Evolutionary conservation across 2,797 vertebrate species (phyloP), one percentile per base, ranked within the genome.

Genomic region (Eulemur coronatus): DNA sequence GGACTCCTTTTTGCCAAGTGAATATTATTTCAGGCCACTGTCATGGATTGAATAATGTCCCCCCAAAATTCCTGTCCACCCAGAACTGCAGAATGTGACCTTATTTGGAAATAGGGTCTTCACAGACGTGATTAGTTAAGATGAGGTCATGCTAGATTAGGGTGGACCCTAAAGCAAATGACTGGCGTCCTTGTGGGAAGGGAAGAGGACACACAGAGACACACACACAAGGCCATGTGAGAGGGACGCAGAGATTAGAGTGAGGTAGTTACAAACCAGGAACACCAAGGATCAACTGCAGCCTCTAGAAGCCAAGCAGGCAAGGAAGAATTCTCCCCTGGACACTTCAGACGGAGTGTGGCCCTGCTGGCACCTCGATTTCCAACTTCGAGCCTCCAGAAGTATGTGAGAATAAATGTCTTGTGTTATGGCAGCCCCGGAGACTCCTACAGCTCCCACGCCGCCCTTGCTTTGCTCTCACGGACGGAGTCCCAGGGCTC

Each of bases 401-500:
- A 6, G 24, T 2, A 0, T 1, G 0, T 15, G 8, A 48, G 22
- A 35, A 61, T 4, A 14, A 1, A 5, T 9, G 3, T 33, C n/a
- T 46, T 57, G 22, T 30, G 59, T 57, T 5, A 28, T 20, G 7
- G 35, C 86, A 86, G 35, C 55, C 55, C 35, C 8, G 76, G 17
- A 67, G 26, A 41, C 24, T 11, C 33, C 15, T 2, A 5, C 24
- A 2, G 33, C 10, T 61, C 38, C 35, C 4, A 0, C 0, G 14
- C 20, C 1, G 1, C 5, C 2, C 12, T 14, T 4, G 26, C 14
- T 22, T 43, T 48, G 5, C 22, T 17, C 10, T 43, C 14, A 9
- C 11, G 35, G 4, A 28, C 17, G 22, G 33, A 14, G 10, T 28
- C 20, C 6, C 2, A 15, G 20, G 41, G 43, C 15, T 26, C 81